Conservation (phyloP, 2,113 vertebrate genomes). For the Phyllostomus discolor region DNA sequence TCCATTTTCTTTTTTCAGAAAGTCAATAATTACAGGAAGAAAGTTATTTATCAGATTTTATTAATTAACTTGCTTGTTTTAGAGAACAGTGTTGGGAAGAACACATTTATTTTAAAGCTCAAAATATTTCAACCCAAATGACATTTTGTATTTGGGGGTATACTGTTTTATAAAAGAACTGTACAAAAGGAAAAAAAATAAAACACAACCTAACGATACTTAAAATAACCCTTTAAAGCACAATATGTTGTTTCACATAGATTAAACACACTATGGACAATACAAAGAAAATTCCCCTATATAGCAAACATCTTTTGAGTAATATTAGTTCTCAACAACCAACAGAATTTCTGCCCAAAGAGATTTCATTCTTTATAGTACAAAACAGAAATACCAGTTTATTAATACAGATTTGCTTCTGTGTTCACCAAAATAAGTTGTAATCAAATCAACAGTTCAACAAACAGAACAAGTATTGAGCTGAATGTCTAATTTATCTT, state of each 20-base stretch:
- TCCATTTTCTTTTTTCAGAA: neutral
- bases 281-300: neutral
- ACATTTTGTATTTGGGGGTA: neutral
- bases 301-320: neutral
- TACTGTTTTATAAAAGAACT: neutral
- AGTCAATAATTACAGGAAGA: neutral
- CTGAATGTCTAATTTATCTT: neutral
- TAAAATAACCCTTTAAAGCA: neutral
- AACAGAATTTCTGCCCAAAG: neutral
- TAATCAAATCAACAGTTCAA: neutral
- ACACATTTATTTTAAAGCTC: neutral
- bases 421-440: neutral
- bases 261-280: neutral
- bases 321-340: neutral
- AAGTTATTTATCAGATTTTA: slow-evolving; percentile 33
- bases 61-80: slow-evolving; percentile 38
- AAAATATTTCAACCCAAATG: slow-evolving; percentile 23
- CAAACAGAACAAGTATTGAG: neutral
- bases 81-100: neutral
- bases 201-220: neutral
- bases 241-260: neutral
- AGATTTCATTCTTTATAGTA: neutral
- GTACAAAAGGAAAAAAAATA: neutral
- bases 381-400: neutral
- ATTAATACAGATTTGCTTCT: neutral